Evolutionary conservation across 2,888 invertebrate species (phyloP), one percentile per base, ranked within the genome.

Genomic region (Octonoba sinensis): DNA sequence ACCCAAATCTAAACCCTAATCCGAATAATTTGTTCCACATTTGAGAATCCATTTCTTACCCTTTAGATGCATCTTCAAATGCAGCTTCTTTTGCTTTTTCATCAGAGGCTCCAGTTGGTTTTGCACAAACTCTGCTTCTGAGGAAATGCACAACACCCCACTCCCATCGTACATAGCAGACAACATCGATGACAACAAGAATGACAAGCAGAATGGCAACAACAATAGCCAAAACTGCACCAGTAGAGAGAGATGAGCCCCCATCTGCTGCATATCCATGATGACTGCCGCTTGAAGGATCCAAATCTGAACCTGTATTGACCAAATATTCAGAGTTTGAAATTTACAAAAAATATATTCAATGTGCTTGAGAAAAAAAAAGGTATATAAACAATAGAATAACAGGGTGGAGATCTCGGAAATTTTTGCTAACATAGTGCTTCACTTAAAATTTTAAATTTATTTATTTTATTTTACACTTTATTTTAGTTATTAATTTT

Each of bases 141-240:
- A 85, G 49, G 72, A 85, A 84, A 70, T 84, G 85, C n/a, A 89
- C 85, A 18, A 90, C 85, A 47, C 90, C 90, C 84, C 91, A 91
- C 86, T 91, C 90, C 86, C 91, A 91, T 84, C 91, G 89, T 90
- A 83, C 73, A 51, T 93, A 93, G 87, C 96, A 95, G 54, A 94
- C 91, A 12, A 96, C 90, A 88, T 98, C 97, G 86, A 97, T 92
- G 85, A 92, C 87, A 86, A 92, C 87, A 83, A 92, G 88, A 85
- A 97, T 90, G 86, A 97, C 90, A 83, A 96, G 90, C 84, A 96
- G 91, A 85, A 95, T 90, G 57, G 93, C 93, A 82, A 96, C 91
- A 47, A 96, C 94, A 86, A 96, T 92, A 84, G 94, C 95, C 86
- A 96, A 93, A 86, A 97, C 94, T 77, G 94, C 92, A 16, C 87